Base-by-base conservation (phyloP, 2,888 invertebrate genomes). In the Clitarchus hookeri region DNA sequence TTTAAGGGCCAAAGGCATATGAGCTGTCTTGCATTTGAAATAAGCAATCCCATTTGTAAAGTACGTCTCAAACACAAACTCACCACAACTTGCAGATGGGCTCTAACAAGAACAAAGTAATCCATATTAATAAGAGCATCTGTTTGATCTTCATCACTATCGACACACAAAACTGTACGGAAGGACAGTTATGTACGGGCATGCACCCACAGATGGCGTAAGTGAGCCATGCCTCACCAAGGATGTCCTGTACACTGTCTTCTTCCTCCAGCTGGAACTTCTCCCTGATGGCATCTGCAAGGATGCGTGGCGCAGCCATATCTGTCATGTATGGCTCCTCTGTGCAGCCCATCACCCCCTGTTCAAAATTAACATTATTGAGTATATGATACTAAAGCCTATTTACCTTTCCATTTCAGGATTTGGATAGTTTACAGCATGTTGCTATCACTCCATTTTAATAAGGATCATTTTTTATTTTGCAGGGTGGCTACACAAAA, bases 211-310 rank as follows among this genome's bases (percentile, higher is more conserved):
- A 48, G 48, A 48, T 13, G 79, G 79, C 13, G 16, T 8, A 16
- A 16, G 19, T 23, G 65, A 65, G 23, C 65, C 65, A n/a, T 65
- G n/a, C 65, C 48, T 82, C n/a, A 94, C 94, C 94, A 87, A 96
- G 93, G 90, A 97, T 97, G 89, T 96, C 96, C 91, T 97, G 97
- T 90, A 95, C 95, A 82, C 79, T 87, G 89, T 95, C 96, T 88
- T 95, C 95, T 88, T 96, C 96, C 85, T 96, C 93, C 90, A 95
- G 19, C 25, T 82, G 95, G 89, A 96, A 92, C 91, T 96, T 96
- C 91, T 96, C 96, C 85, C 95, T 93, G 89, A 97, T 94, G 86
- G 96, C 96, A 89, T 96, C 96, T 48, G 95, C 95, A 89, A 96
- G 91, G 87, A 93, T 92, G 87, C 91, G 91, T 9, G 91, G 90